A percentile compares a stretch with the other conserved stretches of the same genome.
These are phyloP conservation scores for Nebria brevicollis DNA, from an alignment of 2,888 invertebrate species.

Conservation along the genomic window DNA sequence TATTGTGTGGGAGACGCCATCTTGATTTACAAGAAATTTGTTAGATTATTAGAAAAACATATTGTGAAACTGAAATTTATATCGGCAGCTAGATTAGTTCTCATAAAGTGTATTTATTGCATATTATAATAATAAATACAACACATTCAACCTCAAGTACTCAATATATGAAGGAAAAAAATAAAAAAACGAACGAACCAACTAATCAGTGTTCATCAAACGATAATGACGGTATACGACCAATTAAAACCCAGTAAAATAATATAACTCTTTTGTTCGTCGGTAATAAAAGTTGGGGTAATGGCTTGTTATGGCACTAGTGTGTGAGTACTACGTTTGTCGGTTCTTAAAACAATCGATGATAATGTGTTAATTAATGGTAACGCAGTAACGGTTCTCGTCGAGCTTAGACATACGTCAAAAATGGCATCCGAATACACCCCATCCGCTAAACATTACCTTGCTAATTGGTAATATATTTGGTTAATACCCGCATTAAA, in stretches of 20 bases:
- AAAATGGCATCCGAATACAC: not conserved
- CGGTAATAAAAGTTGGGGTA: conserved; percentile 23
- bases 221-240: conserved; percentile 41
- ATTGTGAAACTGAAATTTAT: conserved; percentile 17
- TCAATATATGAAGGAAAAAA: conserved; percentile 9
- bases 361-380: not conserved
- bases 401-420: not conserved
- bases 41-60: too few species aligned
- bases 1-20: not conserved
- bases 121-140: conserved; percentile 43
- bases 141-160: conserved; percentile 20
- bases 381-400: not conserved
- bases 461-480: not conserved
- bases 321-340: not conserved
- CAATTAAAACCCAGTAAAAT: conserved; percentile 38
- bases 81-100: conserved; percentile 23
- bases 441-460: not conserved
- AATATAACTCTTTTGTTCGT: conserved; percentile 39
- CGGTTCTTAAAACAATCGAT: not conserved
- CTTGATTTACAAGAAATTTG: not conserved
- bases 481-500: not conserved
- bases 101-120: conserved; percentile 35
- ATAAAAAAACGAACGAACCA: not conserved
- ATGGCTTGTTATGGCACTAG: conserved; percentile 33
- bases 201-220: conserved; percentile 44